A percentile compares a stretch with the other conserved stretches of the same genome.
These are phyloP conservation scores for Peromyscus aztecus DNA, from an alignment of 2,797 vertebrate species.

Conservation along the genomic window DNA sequence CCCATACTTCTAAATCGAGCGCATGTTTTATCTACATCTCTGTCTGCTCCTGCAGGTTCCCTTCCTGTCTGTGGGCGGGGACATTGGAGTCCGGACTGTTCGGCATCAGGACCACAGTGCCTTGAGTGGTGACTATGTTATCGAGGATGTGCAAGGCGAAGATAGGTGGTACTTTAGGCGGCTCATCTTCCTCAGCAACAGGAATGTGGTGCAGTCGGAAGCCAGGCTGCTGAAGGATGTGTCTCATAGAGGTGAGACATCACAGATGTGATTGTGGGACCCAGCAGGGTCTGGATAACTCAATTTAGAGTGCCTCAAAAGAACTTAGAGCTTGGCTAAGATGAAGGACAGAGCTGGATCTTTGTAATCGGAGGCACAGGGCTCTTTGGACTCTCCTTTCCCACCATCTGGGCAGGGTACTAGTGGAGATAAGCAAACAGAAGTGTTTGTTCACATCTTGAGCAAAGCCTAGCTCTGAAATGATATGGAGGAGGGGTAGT, in stretches of 20 bases:
- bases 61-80: slow-evolving; percentile 95
- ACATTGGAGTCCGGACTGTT: slow-evolving; percentile 94
- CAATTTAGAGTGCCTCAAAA: background rate
- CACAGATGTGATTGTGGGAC: fast-evolving
- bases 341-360: background rate
- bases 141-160: slow-evolving; percentile 96
- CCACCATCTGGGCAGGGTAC: background rate
- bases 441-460: background rate
- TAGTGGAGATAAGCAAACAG: background rate
- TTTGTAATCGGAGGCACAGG: background rate
- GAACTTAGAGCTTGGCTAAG: background rate
- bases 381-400: background rate
- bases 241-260: slow-evolving; percentile 81
- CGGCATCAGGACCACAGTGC: slow-evolving; percentile 90
- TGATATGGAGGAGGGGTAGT: background rate
- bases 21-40: background rate
- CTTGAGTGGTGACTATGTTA: slow-evolving; percentile 93
- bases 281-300: fast-evolving
- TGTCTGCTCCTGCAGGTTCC: slow-evolving; percentile 91
- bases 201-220: slow-evolving; percentile 96
- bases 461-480: background rate
- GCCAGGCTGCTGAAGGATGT: slow-evolving; percentile 89
- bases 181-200: slow-evolving; percentile 95
- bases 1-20: background rate
- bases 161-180: slow-evolving; percentile 92